phyloP scores from a whole-genome alignment of 2,888 invertebrate species.

The Drosophila testacea region DNA sequence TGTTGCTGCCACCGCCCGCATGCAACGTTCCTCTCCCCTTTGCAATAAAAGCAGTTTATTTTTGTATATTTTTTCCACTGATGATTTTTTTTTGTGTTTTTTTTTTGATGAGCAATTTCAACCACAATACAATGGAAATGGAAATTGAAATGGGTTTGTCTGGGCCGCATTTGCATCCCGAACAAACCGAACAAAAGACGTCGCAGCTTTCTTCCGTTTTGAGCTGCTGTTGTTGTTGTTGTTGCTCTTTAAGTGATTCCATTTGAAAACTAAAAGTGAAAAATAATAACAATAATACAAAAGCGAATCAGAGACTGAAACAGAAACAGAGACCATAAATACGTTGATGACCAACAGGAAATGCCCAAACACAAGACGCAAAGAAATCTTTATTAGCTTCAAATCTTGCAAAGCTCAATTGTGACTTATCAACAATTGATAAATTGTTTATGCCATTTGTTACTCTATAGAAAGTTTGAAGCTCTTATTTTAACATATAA shows the following conservation, averaged over 20 bases:
- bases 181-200: conserved; percentile 72
- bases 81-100: conserved; percentile 47
- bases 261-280: conserved; percentile 58
- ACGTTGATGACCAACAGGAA: conserved; percentile 52
- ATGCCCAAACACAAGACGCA: conserved; percentile 16
- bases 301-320: conserved; percentile 39
- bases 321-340: conserved; percentile 25
- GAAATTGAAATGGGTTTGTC: conserved; percentile 24
- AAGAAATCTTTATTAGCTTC: conserved; percentile 14
- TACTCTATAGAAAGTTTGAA: conserved; percentile 2
- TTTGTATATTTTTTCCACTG: conserved; percentile 33
- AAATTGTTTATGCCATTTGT: conserved; percentile 7
- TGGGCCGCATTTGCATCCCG: conserved; percentile 69
- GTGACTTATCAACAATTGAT: conserved; percentile 23
- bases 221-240: background rate
- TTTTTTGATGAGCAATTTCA: conserved; percentile 68
- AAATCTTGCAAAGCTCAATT: conserved; percentile 5
- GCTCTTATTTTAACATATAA: too few species aligned
- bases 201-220: conserved; percentile 65
- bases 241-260: conserved; percentile 59
- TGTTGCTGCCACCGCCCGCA: conserved; percentile 7
- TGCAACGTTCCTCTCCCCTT: background rate
- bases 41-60: background rate
- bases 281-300: conserved; percentile 42
- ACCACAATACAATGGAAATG: conserved; percentile 54